These are phyloP conservation scores for Ptychochromis oligacanthus DNA, from an alignment of 2,113 vertebrate genomes.

Conservation along the genomic window DNA sequence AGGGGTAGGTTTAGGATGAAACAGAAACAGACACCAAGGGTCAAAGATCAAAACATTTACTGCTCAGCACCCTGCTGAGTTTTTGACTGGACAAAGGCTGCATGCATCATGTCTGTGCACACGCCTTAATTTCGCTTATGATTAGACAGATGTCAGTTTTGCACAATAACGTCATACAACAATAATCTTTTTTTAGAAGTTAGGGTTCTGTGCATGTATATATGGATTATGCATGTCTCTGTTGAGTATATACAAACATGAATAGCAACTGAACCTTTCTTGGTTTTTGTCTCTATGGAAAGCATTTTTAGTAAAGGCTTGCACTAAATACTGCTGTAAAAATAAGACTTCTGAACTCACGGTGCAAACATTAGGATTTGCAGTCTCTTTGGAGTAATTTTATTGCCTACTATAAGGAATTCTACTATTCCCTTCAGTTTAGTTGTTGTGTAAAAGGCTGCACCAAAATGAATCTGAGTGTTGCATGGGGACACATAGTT, in stretches of 20 bases:
- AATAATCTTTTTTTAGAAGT: neutral
- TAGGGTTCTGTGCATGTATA: neutral
- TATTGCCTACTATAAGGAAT: slow-evolving; percentile 28
- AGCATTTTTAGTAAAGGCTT: slow-evolving; percentile 37
- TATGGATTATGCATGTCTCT: neutral
- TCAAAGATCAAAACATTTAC: slow-evolving; percentile 63
- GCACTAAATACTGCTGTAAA: slow-evolving; percentile 53
- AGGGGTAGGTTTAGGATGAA: neutral
- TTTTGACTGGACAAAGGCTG: slow-evolving; percentile 19
- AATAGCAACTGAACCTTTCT: slow-evolving; percentile 4
- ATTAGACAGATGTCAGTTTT: neutral
- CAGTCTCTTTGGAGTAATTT: slow-evolving; percentile 42
- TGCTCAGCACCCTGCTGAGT: slow-evolving; percentile 45
- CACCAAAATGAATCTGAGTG: neutral
- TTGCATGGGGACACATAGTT: slow-evolving; percentile 9
- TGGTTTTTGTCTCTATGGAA: slow-evolving; percentile 25
- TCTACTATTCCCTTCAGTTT: slow-evolving; percentile 12
- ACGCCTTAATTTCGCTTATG: neutral
- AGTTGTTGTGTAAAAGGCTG: slow-evolving; percentile 11
- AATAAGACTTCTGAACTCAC: slow-evolving; percentile 38
- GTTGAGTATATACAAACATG: neutral
- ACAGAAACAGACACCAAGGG: slow-evolving; percentile 43
- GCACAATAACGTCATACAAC: neutral
- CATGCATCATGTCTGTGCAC: neutral
- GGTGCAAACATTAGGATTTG: slow-evolving; percentile 15